Base-by-base conservation (phyloP, 2,888 invertebrate species). In the Rhamnusium bicolor region DNA sequence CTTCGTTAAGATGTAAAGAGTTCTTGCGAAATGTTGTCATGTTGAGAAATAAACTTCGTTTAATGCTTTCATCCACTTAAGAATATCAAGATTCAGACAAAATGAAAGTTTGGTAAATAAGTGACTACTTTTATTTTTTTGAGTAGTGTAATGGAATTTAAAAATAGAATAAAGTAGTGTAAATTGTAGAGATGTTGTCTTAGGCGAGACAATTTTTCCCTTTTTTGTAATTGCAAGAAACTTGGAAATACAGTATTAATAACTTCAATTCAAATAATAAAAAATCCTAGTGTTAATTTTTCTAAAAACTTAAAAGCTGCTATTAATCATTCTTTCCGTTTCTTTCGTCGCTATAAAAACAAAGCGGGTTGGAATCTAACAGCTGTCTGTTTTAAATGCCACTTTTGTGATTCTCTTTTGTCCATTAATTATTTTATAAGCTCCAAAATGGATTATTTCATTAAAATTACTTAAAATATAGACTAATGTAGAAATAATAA, bases 401-500 rank as follows among this genome's bases (percentile, higher is more conserved):
- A 54, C 21, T 54, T 54, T 12, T 12, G 16, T 19, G 19, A 51
- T 51, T 19, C 7, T 46, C 51, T 18, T 27, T 24, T 24, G 40
- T 7, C 27, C 54, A 21, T 54, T 54, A 54, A 54, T 54, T 54
- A 54, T 54, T 24, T n/a, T 54, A 54, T 54, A 54, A 54, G 24
- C 54, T 24, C 6, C 7, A 54, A 24, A 54, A 27, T 54, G 0
- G 27, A 54, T 54, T 54, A 21, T 21, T 24, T 24, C 7, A 24
- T 24, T 54, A 54, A 1, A 51, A 16, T 21, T 10, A 4, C 51
- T 7, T 18, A n/a, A 40, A 19, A 8, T 21, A 19, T 12, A 19
- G 51, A 19, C 51, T 16, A 51, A 51, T n/a, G 10, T 40, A 18
- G 51, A 51, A 18, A 16, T 51, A 51, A 51, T 40, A 40, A 40